Conservation (phyloP, 1,140 invertebrate genomes). For the Ceratitis capitata region DNA sequence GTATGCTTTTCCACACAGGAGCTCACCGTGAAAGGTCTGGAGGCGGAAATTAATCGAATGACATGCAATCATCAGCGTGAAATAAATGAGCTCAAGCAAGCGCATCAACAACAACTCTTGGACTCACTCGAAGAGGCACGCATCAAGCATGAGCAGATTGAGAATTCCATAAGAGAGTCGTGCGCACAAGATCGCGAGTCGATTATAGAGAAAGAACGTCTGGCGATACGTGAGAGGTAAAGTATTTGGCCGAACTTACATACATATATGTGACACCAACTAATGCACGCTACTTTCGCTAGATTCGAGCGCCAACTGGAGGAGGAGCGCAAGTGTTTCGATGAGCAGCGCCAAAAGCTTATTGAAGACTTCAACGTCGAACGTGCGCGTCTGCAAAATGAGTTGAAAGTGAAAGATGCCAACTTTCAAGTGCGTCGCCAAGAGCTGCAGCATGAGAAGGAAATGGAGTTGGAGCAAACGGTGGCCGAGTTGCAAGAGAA, state of each 20-base stretch:
- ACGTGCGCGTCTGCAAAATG: slow-evolving; percentile 64
- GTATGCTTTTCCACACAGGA: slow-evolving; percentile 66
- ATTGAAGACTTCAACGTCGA: slow-evolving; percentile 65
- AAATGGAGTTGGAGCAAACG: slow-evolving; percentile 62
- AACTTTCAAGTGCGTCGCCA: slow-evolving; percentile 53
- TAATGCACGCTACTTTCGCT: background rate
- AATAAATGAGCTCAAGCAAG: slow-evolving; percentile 69
- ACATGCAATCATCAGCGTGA: slow-evolving; percentile 72
- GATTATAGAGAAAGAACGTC: slow-evolving; percentile 68
- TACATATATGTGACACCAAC: background rate
- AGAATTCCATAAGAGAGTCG: slow-evolving; percentile 66
- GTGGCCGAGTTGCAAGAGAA: slow-evolving; percentile 67
- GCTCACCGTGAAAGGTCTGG: slow-evolving; percentile 77
- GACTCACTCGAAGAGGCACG: slow-evolving; percentile 60
- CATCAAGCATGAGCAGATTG: slow-evolving; percentile 67
- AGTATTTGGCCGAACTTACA: background rate
- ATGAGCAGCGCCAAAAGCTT: slow-evolving; percentile 68
- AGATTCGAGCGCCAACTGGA: slow-evolving; percentile 70
- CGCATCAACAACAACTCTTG: slow-evolving; percentile 70
- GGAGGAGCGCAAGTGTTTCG: slow-evolving; percentile 68
- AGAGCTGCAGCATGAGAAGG: slow-evolving; percentile 56
- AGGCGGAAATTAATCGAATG: slow-evolving; percentile 76
- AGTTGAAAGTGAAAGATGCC: slow-evolving; percentile 62
- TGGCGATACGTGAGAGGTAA: slow-evolving; percentile 64
- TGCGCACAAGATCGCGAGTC: slow-evolving; percentile 67